These are phyloP conservation scores for Drosophila mayri DNA, from an alignment of 1,140 invertebrate species.

Conservation along the genomic window DNA sequence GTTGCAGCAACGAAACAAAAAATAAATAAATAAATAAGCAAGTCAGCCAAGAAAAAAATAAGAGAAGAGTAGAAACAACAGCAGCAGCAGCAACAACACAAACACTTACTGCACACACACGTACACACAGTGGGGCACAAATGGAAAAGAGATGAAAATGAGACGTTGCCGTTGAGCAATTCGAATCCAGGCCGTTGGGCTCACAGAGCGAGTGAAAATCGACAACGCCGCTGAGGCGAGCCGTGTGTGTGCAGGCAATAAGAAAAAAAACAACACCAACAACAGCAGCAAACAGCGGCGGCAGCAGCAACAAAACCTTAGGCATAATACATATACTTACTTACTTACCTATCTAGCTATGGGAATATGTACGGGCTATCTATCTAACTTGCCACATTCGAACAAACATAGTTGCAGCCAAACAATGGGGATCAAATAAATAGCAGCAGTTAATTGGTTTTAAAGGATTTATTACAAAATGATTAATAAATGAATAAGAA, in stretches of 20 bases:
- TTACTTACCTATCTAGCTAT: constrained; percentile 37
- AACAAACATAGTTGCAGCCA: constrained; percentile 38
- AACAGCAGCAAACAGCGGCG: constrained; percentile 30
- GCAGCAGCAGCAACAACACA: constrained; percentile 60
- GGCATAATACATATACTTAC: constrained; percentile 69
- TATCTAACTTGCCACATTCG: constrained; percentile 35
- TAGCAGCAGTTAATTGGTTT: background rate
- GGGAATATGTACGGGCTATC: constrained; percentile 28
- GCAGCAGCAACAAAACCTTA: constrained; percentile 56
- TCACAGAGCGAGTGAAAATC: constrained; percentile 61
- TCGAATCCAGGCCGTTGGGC: constrained; percentile 53
- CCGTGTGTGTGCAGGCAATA: constrained; percentile 60
- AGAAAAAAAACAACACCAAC: constrained; percentile 60
- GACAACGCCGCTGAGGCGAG: constrained; percentile 52
- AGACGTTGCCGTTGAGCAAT: constrained; percentile 64
- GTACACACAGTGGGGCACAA: constrained; percentile 34
- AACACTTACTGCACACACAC: constrained; percentile 41
- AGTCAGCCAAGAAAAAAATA: constrained; percentile 42
- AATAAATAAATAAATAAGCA: constrained; percentile 74
- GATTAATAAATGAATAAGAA: no score
- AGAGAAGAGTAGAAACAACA: constrained; percentile 46
- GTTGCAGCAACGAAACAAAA: constrained; percentile 66
- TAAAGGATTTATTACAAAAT: no score
- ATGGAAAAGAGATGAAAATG: constrained; percentile 73
- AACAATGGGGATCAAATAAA: constrained; percentile 5